phyloP scores from a whole-genome alignment of 2,113 vertebrate genomes.

The Chrysochloris asiatica region DNA sequence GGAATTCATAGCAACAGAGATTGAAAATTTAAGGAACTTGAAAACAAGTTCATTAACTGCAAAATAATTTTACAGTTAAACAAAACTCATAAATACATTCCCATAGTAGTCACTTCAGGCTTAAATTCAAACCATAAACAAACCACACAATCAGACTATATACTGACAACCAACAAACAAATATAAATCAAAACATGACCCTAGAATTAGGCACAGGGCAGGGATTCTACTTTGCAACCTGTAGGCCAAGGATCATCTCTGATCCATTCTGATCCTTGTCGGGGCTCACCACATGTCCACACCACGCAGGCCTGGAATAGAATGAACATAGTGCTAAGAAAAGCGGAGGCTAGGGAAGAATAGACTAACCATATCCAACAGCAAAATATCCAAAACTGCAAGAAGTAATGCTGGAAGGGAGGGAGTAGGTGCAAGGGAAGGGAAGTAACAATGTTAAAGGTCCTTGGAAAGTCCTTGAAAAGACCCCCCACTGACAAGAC shows the following conservation, averaged over 20 bases:
- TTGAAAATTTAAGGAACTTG: not conserved
- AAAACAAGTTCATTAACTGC: slow-evolving; percentile 11
- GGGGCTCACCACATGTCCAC: slow-evolving; percentile 9
- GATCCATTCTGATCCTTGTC: slow-evolving; percentile 43
- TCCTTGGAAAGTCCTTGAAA: not conserved
- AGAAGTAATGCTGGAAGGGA: not conserved
- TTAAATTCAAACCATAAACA: slow-evolving; percentile 47
- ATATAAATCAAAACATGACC: slow-evolving; percentile 53
- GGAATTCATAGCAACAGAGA: not conserved
- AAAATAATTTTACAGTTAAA: slow-evolving; percentile 35
- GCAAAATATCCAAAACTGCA: not conserved
- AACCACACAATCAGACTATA: slow-evolving; percentile 12
- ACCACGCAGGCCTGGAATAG: not conserved
- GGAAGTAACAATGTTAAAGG: not conserved
- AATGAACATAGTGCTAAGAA: not conserved
- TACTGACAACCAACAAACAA: not conserved
- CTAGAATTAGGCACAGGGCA: slow-evolving; percentile 46
- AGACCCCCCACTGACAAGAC: not conserved
- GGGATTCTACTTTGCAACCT: no score
- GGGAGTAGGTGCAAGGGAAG: not conserved
- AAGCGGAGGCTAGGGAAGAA: no score
- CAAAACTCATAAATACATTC: not conserved
- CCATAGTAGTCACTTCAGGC: not conserved
- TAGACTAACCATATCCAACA: not conserved
- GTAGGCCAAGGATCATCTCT: slow-evolving; percentile 35